phyloP scores from a whole-genome alignment of 64 coral and sea anemone species.

The Astreopora myriophthalma region DNA sequence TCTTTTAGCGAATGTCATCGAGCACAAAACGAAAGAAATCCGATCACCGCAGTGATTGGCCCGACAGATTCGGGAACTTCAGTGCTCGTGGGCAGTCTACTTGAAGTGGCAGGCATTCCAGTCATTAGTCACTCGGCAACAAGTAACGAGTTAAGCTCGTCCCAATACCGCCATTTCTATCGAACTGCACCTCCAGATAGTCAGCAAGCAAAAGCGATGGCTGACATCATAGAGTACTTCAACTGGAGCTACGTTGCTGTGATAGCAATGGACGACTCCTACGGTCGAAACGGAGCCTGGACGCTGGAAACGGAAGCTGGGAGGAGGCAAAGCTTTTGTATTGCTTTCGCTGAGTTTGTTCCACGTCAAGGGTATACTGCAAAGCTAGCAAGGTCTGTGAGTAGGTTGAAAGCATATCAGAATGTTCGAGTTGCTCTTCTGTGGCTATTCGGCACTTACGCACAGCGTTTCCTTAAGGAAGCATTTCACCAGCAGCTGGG shows the following conservation, averaged over 20 bases:
- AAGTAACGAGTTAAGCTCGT: conserved; percentile 53
- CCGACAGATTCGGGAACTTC: conserved; percentile 22
- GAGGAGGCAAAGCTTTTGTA: background rate
- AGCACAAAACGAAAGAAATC: background rate
- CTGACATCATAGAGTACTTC: conserved; percentile 49
- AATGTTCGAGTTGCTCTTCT: background rate
- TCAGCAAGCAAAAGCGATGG: conserved; percentile 35
- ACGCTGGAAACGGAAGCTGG: conserved; percentile 1
- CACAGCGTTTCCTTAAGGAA: background rate
- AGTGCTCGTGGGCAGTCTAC: conserved; percentile 46
- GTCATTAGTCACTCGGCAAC: conserved; percentile 16
- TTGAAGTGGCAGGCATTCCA: conserved; percentile 38
- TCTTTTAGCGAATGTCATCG: background rate
- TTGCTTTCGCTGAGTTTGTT: conserved; percentile 11
- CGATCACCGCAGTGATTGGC: conserved; percentile 38
- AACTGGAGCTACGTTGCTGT: conserved; percentile 38
- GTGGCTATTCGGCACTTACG: background rate
- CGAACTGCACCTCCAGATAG: conserved; percentile 58
- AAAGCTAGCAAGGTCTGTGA: background rate
- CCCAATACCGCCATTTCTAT: conserved; percentile 27
- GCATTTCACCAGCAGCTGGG: background rate
- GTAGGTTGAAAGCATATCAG: background rate
- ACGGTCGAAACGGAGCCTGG: conserved; percentile 28
- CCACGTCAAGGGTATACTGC: background rate
- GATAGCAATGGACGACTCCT: conserved; percentile 21